Evolutionary conservation across 2,113 vertebrate species (phyloP).

Genomic region (Phyllopteryx taeniolatus): DNA sequence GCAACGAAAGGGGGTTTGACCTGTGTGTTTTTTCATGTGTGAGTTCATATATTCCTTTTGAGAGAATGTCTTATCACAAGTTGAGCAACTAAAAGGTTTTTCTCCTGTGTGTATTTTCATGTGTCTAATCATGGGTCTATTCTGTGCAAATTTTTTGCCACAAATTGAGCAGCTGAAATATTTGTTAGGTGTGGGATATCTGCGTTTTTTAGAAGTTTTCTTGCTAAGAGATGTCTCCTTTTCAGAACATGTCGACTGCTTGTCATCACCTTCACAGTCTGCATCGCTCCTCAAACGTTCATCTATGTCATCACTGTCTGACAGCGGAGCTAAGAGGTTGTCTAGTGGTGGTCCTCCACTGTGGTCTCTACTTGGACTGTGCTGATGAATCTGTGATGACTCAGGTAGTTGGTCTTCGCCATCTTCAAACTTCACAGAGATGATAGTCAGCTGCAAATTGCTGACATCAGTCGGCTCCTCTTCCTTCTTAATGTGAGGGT

Average conservation of each 20-base stretch:
- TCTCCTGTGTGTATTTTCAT: neutral
- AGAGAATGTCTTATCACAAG: neutral
- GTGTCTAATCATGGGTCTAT: neutral
- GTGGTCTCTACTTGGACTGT: neutral
- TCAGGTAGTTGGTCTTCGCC: neutral
- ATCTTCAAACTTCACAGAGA: neutral
- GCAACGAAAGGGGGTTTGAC: neutral
- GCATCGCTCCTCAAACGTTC: neutral
- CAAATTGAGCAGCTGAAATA: neutral
- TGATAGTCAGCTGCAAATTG: neutral
- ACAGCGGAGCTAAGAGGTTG: neutral
- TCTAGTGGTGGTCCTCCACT: neutral
- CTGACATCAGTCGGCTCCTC: neutral
- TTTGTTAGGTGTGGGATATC: neutral
- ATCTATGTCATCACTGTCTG: neutral
- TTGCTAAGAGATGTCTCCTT: neutral
- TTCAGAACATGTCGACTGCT: neutral
- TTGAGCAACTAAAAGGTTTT: neutral
- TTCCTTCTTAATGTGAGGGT: neutral
- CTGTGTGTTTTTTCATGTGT: neutral
- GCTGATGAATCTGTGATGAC: neutral
- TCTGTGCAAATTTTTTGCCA: neutral
- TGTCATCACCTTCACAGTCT: neutral
- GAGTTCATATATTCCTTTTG: neutral
- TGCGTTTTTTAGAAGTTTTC: neutral